Base-by-base conservation (phyloP, 2,113 vertebrate species). In the Lasiurus cinereus region DNA sequence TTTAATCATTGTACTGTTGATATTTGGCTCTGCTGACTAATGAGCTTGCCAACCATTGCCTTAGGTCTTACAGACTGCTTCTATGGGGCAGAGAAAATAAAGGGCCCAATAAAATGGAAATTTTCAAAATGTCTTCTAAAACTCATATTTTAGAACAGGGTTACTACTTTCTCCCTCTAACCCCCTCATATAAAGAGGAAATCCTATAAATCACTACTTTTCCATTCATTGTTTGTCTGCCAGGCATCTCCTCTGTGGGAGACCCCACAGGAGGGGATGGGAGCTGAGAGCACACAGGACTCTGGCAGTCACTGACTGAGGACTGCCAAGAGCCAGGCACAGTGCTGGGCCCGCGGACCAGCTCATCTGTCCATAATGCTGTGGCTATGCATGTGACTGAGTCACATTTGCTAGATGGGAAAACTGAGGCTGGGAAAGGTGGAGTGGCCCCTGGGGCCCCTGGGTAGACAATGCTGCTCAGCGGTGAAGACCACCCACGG, bases 341-440 rank as follows among this genome's bases (percentile, higher is more conserved):
- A 2, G 9, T 0, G 14, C 67, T 12, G 6, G 0, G 24, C 21
- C 6, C 27, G 4, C 46, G 29, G 50, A 29, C 59, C 46, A 31
- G 24, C n/a, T 13, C n/a, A 24, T 3, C 39, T 46, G 24, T 21
- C 48, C 3, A 0, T 0, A 11, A 33, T 21, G 9, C 36, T 12
- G 39, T 10, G 43, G 54, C 54, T 31, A n/a, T 4, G 6, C 2
- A 2, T 43, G 66, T 12, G 22, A 59, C 3, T 2, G 0, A 48
- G 19, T 70, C 48, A 74, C 43, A 33, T 27, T 54, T 24, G 36
- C 59, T 46, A 33, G 15, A 1, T 46, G 62, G n/a, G 76, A 18
- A 87, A 64, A 29, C 36, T 22, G 79, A 87, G 88, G 50, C 74
- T 29, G 50, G 69, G 70, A 27, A 29, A 78, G 69, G 9, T 14